phyloP scores from a whole-genome alignment of 2,797 vertebrate species.

The Enteromius afrohamiltoni region DNA sequence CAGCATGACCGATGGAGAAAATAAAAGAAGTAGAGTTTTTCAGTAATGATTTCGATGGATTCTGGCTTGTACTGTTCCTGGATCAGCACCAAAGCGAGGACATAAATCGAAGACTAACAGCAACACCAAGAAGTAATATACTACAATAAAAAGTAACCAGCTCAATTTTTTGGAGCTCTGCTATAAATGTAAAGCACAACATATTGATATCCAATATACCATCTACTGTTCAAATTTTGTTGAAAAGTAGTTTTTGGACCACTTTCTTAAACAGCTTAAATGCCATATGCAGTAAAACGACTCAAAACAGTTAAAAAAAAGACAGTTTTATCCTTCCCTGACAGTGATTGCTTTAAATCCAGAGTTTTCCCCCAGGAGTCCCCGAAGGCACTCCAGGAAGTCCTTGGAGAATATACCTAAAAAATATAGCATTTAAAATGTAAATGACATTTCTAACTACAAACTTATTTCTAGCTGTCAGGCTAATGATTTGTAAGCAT shows the following conservation, averaged over 20 bases:
- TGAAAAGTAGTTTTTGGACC: constrained; percentile 9
- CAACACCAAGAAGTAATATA: constrained; percentile 16
- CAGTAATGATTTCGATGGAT: neutral
- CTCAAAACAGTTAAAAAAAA: constrained; percentile 23
- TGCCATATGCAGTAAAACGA: constrained; percentile 28
- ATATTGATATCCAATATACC: constrained; percentile 42
- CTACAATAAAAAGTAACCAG: constrained; percentile 37
- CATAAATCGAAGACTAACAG: constrained; percentile 3
- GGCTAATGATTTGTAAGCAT: constrained; percentile 1
- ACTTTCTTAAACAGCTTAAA: constrained; percentile 40
- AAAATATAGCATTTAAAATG: constrained; percentile 1
- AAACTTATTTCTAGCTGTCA: neutral
- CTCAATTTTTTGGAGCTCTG: neutral
- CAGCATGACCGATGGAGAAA: neutral
- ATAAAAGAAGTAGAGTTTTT: neutral
- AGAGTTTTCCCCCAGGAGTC: constrained; percentile 19
- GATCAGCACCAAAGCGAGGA: neutral
- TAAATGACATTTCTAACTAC: neutral
- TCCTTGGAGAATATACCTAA: constrained; percentile 2
- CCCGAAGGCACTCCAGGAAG: neutral
- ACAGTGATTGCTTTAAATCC: constrained; percentile 11
- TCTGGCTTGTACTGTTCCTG: neutral
- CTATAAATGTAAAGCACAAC: constrained; percentile 31
- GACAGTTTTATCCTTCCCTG: constrained; percentile 5
- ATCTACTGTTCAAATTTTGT: constrained; percentile 18